Percentiles rank a stretch among this genome's conserved stretches.
phyloP scores from a whole-genome alignment of 2,113 vertebrate genomes.

The Bos javanicus region DNA sequence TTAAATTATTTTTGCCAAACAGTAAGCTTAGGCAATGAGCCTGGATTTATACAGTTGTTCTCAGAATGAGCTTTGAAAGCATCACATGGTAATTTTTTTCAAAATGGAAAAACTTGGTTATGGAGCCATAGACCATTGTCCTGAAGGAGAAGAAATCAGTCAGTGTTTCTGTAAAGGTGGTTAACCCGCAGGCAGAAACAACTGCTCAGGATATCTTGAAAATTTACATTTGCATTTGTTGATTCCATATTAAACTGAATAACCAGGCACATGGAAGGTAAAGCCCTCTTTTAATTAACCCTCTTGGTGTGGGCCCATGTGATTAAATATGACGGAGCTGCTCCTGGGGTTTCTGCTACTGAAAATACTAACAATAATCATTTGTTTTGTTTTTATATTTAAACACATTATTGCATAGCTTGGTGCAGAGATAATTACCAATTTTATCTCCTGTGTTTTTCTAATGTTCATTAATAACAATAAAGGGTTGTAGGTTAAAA shows the following conservation, averaged over 20 bases:
- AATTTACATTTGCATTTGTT: conserved; percentile 84
- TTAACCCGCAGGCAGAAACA: conserved; percentile 77
- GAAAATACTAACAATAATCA: conserved; percentile 95
- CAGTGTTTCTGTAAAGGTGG: conserved; percentile 67
- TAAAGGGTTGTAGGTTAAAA: conserved; percentile 99
- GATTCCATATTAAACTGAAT: conserved; percentile 86
- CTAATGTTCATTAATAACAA: conserved; percentile 99
- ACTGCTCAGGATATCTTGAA: conserved; percentile 83
- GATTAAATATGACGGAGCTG: conserved; percentile 94
- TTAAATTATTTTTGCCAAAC: conserved; percentile 54
- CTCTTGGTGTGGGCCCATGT: conserved; percentile 91
- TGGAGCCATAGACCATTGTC: conserved; percentile 48
- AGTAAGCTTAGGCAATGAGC: conserved; percentile 24
- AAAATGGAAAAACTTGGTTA: conserved; percentile 51
- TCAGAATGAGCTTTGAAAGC: conserved; percentile 65
- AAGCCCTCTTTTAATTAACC: conserved; percentile 96
- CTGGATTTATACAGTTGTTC: conserved; percentile 63
- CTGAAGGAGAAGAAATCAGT: conserved; percentile 24
- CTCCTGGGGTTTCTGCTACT: conserved; percentile 90
- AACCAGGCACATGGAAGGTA: conserved; percentile 85
- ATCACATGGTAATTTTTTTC: background rate
- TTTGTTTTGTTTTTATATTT: conserved; percentile 97
- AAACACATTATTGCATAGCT: conserved; percentile 93
- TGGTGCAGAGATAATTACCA: conserved; percentile 97
- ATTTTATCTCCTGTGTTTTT: conserved; percentile 93